These are phyloP conservation scores for Hydrotaea diabolus DNA, from an alignment of 2,888 invertebrate species.

Conservation along the genomic window DNA sequence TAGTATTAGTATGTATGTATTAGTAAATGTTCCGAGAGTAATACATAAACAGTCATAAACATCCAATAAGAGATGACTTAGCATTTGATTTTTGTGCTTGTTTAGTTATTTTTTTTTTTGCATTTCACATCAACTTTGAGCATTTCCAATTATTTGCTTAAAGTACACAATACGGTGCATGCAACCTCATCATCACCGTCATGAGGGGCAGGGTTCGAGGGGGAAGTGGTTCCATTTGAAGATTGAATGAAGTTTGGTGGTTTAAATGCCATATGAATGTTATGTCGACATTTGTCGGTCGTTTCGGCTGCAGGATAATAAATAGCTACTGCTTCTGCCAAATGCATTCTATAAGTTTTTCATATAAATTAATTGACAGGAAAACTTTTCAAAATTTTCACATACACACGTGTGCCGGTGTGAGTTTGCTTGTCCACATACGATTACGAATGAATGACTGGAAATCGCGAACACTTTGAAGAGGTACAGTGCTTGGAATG, in stretches of 20 bases:
- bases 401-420: background rate
- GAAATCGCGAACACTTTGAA: constrained; percentile 28
- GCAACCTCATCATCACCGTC: background rate
- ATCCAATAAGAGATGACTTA: constrained; percentile 6
- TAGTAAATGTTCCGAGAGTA: constrained; percentile 8
- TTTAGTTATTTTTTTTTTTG: background rate
- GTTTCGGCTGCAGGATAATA: constrained; percentile 21
- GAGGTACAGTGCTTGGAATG: constrained; percentile 2
- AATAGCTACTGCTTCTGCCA: constrained; percentile 34
- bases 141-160: constrained; percentile 32
- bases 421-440: constrained; percentile 10
- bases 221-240: constrained; percentile 27
- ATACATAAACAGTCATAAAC: constrained; percentile 35
- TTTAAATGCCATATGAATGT: constrained; percentile 52
- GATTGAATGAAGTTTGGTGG: constrained; percentile 9
- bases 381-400: constrained; percentile 64
- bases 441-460: constrained; percentile 14
- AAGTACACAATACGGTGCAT: background rate
- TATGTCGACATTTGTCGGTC: constrained; percentile 35
- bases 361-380: constrained; percentile 67
- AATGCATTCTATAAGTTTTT: constrained; percentile 65
- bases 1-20: background rate
- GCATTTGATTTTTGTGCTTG: background rate
- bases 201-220: background rate
- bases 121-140: constrained; percentile 20